phyloP scores from a whole-genome alignment of 2,113 vertebrate species.

The Vicugna pacos region DNA sequence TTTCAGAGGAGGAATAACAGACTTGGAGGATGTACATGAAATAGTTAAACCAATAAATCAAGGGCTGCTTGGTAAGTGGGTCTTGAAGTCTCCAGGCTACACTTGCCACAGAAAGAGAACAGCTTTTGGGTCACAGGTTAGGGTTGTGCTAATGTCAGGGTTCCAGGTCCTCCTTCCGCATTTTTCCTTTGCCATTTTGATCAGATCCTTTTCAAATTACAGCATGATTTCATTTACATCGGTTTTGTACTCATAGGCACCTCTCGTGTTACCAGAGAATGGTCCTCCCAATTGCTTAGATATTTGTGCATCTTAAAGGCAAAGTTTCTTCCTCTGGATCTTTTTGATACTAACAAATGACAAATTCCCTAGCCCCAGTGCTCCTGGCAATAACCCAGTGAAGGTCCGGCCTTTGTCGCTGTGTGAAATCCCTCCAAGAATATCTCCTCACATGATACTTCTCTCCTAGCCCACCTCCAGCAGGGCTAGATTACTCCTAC shows the following conservation, averaged over 20 bases:
- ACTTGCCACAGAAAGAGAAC: not conserved
- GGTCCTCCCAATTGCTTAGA: not conserved
- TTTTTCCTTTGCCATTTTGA: conserved; percentile 23
- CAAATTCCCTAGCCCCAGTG: not conserved
- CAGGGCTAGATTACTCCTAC: not conserved
- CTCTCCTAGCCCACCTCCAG: not conserved
- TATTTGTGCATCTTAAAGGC: not conserved
- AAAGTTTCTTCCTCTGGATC: not conserved
- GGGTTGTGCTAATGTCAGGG: not conserved
- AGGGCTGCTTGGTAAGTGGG: not conserved
- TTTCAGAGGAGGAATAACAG: conserved; percentile 26
- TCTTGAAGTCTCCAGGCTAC: not conserved
- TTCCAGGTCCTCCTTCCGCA: not conserved
- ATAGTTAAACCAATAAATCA: not conserved
- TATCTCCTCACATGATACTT: not conserved
- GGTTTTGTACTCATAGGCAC: not conserved
- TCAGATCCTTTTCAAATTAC: conserved; percentile 38
- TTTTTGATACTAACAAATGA: not conserved
- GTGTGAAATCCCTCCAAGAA: not conserved
- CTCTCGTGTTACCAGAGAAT: not conserved
- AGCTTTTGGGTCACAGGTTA: not conserved
- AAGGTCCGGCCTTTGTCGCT: not conserved
- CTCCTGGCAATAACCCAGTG: not conserved
- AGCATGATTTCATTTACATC: not conserved
- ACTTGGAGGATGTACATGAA: not conserved